Conservation (phyloP, 2,113 vertebrate genomes). For the Agapornis roseicollis region DNA sequence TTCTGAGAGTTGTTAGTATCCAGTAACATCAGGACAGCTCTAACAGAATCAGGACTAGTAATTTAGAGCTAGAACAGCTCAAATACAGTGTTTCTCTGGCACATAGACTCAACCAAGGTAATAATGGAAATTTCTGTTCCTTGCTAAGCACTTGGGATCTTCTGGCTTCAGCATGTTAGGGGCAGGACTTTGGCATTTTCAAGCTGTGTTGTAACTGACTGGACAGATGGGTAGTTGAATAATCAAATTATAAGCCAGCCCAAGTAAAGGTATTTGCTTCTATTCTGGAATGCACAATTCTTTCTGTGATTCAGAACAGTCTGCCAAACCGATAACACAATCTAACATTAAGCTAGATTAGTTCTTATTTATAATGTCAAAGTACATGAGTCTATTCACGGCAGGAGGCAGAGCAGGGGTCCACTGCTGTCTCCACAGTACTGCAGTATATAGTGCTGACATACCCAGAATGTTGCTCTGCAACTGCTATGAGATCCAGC, state of each 20-base stretch:
- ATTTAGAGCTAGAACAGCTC: background rate
- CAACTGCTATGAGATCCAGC: background rate
- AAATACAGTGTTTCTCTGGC: background rate
- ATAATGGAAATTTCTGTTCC: background rate
- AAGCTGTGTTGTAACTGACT: background rate
- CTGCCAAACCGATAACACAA: background rate
- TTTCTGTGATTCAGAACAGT: background rate
- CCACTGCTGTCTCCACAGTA: background rate
- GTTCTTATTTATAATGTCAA: background rate
- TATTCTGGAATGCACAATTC: background rate
- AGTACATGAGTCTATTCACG: background rate
- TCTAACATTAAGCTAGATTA: background rate
- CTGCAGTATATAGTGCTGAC: background rate
- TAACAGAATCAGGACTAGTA: background rate
- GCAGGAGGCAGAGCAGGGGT: background rate
- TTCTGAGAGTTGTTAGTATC: background rate
- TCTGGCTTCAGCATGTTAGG: background rate
- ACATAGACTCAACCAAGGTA: background rate
- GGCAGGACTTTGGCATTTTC: background rate
- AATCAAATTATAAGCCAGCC: background rate
- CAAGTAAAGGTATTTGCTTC: background rate
- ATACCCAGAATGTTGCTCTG: background rate
- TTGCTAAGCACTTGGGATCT: background rate
- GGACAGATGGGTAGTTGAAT: background rate
- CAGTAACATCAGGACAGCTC: background rate